phyloP scores from a whole-genome alignment of 1,140 invertebrate genomes.

The Bombus fervidus region DNA sequence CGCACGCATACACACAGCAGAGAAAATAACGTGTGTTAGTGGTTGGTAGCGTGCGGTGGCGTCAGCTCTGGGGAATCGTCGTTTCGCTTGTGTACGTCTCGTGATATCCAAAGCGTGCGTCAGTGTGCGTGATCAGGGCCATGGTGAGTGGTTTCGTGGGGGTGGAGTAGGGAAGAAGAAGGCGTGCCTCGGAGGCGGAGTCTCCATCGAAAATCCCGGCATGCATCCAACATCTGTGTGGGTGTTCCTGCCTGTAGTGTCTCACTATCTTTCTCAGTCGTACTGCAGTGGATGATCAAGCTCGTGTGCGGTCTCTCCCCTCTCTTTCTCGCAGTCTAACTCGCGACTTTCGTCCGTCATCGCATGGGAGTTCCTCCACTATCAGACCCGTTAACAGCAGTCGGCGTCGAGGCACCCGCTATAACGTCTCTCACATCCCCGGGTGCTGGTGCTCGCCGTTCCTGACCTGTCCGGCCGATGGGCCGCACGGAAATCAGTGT shows the following conservation, averaged over 20 bases:
- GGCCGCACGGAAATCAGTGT: constrained; percentile 68
- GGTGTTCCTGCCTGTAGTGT: constrained; percentile 38
- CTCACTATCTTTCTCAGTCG: constrained; percentile 6
- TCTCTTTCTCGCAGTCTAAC: constrained; percentile 52
- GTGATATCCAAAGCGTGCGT: constrained; percentile 40
- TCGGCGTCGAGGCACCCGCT: constrained; percentile 76
- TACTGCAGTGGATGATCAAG: not conserved
- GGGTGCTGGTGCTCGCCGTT: constrained; percentile 61
- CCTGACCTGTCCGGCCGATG: constrained; percentile 61
- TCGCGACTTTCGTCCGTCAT: constrained; percentile 72
- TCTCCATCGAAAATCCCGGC: constrained; percentile 71
- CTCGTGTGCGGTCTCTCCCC: constrained; percentile 22
- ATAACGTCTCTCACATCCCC: constrained; percentile 72
- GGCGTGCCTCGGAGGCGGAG: constrained; percentile 72
- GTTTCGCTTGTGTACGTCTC: constrained; percentile 1
- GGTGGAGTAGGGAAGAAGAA: constrained; percentile 60
- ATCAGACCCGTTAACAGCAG: constrained; percentile 79
- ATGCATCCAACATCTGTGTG: constrained; percentile 61
- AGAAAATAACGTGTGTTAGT: not conserved
- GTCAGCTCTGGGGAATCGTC: constrained; percentile 17
- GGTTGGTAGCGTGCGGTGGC: constrained; percentile 40
- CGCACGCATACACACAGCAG: not conserved
- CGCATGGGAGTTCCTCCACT: constrained; percentile 71
- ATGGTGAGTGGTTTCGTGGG: constrained; percentile 48
- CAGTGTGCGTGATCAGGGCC: constrained; percentile 28